A percentile compares a stretch with the other conserved stretches of the same genome.
These are phyloP conservation scores for Magallana ariakensis DNA, from an alignment of 1,140 invertebrate genomes.

Conservation along the genomic window DNA sequence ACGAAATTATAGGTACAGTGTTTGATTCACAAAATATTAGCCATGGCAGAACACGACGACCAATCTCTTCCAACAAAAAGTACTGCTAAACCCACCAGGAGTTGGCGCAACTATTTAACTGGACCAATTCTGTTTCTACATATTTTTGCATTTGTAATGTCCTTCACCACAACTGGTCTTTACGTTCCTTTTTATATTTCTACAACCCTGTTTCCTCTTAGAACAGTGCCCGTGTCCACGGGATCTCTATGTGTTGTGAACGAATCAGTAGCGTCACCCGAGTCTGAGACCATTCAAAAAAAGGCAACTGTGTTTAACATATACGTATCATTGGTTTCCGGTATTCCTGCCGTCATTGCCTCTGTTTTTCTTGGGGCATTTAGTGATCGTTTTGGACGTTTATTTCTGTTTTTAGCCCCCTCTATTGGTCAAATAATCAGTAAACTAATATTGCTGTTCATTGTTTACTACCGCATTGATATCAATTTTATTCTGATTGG, in stretches of 20 bases:
- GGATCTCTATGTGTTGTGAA: slow-evolving; percentile 6
- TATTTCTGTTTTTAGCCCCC: slow-evolving; percentile 41
- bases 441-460: background rate
- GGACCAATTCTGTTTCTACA: slow-evolving; percentile 34
- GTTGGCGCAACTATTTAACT: background rate
- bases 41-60: background rate
- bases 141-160: slow-evolving; percentile 13
- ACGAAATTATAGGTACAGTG: too few relatives aligned
- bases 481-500: slow-evolving; percentile 39
- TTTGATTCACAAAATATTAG: too few relatives aligned
- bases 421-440: slow-evolving; percentile 43
- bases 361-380: slow-evolving; percentile 45
- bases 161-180: background rate
- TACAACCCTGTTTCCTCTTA: background rate
- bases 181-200: slow-evolving; percentile 15
- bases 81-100: background rate
- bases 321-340: slow-evolving; percentile 38
- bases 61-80: background rate
- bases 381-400: slow-evolving; percentile 48
- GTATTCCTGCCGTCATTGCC: slow-evolving; percentile 44
- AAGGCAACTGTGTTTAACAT: slow-evolving; percentile 18
- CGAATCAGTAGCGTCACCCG: background rate
- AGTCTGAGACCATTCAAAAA: slow-evolving; percentile 28
- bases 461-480: slow-evolving; percentile 18
- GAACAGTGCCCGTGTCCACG: background rate